Evolutionary conservation across 2,888 invertebrate species (phyloP).

Genomic region (Drosophila melanocephala): DNA sequence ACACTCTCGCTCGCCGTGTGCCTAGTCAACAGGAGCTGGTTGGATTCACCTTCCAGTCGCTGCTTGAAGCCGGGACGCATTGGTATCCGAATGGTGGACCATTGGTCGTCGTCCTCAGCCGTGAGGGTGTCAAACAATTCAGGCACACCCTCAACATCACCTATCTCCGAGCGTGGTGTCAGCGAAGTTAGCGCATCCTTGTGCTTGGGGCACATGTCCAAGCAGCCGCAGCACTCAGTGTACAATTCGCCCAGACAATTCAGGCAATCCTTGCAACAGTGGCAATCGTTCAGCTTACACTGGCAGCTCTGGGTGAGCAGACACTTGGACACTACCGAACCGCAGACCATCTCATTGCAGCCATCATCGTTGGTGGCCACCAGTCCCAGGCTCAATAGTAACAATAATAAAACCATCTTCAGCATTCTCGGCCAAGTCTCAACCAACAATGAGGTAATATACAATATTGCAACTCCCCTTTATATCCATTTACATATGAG

Average conservation of each 20-base stretch:
- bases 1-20: slow-evolving; percentile 43
- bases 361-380: slow-evolving; percentile 57
- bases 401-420: slow-evolving; percentile 15
- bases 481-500: slow-evolving; percentile 6
- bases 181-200: slow-evolving; percentile 85
- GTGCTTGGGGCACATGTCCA: slow-evolving; percentile 90
- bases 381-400: slow-evolving; percentile 14
- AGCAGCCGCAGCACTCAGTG: slow-evolving; percentile 89
- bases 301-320: slow-evolving; percentile 97
- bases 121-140: slow-evolving; percentile 93
- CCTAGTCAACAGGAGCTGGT: neutral
- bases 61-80: slow-evolving; percentile 69
- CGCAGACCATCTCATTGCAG: slow-evolving; percentile 87
- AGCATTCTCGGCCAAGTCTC: slow-evolving; percentile 40
- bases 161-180: slow-evolving; percentile 92
- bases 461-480: slow-evolving; percentile 3
- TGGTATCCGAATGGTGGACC: slow-evolving; percentile 80
- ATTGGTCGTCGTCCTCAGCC: slow-evolving; percentile 87
- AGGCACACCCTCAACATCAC: slow-evolving; percentile 92
- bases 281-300: slow-evolving; percentile 95
- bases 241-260: slow-evolving; percentile 95
- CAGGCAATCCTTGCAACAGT: slow-evolving; percentile 96
- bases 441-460: slow-evolving; percentile 39
- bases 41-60: slow-evolving; percentile 40
- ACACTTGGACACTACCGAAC: slow-evolving; percentile 97